Percentiles rank a stretch among this genome's conserved stretches.
Conservation (phyloP, 2,797 vertebrate species). For the Benthosema pterotum region DNA sequence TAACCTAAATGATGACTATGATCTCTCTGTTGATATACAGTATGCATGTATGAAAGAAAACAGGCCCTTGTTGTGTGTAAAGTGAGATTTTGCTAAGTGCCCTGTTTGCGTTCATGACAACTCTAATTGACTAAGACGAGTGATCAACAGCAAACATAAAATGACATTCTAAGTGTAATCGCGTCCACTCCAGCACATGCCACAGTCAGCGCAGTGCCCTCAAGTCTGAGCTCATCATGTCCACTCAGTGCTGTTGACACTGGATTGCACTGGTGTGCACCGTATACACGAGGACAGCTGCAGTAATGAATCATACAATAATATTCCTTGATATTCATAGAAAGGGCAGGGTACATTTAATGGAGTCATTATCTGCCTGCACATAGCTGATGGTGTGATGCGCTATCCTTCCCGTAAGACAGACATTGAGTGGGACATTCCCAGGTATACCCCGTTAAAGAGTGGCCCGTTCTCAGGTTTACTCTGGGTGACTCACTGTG, state of each 20-base stretch:
- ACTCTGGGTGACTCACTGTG: conserved; percentile 41
- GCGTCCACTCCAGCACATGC: neutral
- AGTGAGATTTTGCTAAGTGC: no score
- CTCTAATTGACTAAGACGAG: no score
- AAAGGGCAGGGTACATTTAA: conserved; percentile 10
- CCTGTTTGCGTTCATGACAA: no score
- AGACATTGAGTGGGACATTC: conserved; percentile 26
- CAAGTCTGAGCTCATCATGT: neutral
- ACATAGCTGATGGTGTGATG: conserved; percentile 1
- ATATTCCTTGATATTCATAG: conserved; percentile 12
- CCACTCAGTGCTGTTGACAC: neutral
- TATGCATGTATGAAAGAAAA: no score
- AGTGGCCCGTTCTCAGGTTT: conserved; percentile 27
- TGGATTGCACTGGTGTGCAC: neutral
- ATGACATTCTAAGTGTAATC: no score
- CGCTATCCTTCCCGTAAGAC: conserved; percentile 18
- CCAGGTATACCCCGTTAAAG: conserved; percentile 26
- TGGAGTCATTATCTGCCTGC: neutral
- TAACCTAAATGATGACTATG: no score
- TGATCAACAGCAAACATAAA: no score
- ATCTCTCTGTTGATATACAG: no score
- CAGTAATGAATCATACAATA: conserved; percentile 3
- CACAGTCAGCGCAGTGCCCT: neutral
- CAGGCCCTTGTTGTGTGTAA: no score
- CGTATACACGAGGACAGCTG: conserved; percentile 6